Percentiles rank a stretch among this genome's conserved stretches.
Conservation (phyloP, 1,140 invertebrate species). For the Riptortus pedestris region DNA sequence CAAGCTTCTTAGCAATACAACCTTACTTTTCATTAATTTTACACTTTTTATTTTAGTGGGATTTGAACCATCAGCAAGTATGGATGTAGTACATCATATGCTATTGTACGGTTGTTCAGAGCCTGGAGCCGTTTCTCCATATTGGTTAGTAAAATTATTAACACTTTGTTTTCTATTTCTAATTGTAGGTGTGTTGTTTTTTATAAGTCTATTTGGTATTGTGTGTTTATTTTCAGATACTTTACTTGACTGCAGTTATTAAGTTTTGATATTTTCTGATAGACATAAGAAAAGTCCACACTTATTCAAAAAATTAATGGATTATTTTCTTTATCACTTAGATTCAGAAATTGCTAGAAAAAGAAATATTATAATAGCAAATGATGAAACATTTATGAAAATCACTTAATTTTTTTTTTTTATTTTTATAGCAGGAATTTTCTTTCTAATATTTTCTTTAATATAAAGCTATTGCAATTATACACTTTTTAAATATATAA, state of each 20-base stretch:
- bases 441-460: no score
- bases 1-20: neutral
- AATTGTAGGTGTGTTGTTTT: neutral
- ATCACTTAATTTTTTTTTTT: no score
- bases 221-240: neutral
- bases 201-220: neutral
- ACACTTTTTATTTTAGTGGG: conserved; percentile 53
- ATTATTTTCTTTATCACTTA: no score
- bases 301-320: no score
- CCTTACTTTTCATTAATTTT: neutral
- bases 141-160: conserved; percentile 53
- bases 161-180: neutral
- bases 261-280: no score
- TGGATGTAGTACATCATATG: conserved; percentile 90
- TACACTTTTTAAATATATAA: no score
- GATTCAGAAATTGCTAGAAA: no score
- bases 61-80: conserved; percentile 86
- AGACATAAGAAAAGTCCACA: no score
- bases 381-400: no score
- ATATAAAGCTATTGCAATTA: no score
- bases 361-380: no score
- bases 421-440: no score
- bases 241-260: neutral
- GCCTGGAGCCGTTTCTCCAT: conserved; percentile 64
- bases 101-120: conserved; percentile 83